Conservation (phyloP, 2,888 invertebrate genomes). For the Nemurella pictetii region DNA sequence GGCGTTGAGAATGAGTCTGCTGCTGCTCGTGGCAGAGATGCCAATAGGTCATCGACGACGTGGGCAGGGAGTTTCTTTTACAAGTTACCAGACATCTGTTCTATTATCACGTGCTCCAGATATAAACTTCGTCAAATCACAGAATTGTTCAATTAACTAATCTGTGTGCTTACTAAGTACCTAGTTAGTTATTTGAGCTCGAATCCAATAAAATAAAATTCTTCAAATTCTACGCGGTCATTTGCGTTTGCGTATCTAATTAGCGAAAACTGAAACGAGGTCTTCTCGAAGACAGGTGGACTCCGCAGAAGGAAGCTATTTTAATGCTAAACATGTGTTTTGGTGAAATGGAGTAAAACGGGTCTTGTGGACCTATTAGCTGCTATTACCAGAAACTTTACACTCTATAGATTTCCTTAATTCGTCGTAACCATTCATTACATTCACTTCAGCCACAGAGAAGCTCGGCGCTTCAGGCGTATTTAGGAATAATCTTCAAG, state of each 20-base stretch:
- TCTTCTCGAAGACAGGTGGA: background rate
- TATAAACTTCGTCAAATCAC: too few relatives aligned
- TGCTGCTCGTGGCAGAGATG: too few relatives aligned
- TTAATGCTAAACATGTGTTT: background rate
- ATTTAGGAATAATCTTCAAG: too few relatives aligned
- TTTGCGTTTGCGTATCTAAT: background rate
- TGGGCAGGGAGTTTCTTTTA: too few relatives aligned
- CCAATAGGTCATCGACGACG: too few relatives aligned
- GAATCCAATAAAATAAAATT: background rate
- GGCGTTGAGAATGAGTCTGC: conserved; percentile 20
- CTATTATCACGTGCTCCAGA: too few relatives aligned
- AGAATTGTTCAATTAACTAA: too few relatives aligned
- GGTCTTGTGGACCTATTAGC: background rate
- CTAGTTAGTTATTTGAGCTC: too few relatives aligned
- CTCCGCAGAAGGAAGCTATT: background rate
- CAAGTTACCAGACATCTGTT: too few relatives aligned
- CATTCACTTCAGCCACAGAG: background rate
- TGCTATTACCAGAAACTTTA: background rate
- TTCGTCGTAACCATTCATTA: background rate
- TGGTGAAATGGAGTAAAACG: background rate
- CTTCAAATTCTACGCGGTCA: background rate
- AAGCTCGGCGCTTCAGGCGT: too few relatives aligned
- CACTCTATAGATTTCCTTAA: background rate
- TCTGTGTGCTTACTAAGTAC: too few relatives aligned
- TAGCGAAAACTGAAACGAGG: background rate